These are phyloP conservation scores for Plectrocnemia conspersa DNA, from an alignment of 1,140 invertebrate genomes.

Conservation along the genomic window DNA sequence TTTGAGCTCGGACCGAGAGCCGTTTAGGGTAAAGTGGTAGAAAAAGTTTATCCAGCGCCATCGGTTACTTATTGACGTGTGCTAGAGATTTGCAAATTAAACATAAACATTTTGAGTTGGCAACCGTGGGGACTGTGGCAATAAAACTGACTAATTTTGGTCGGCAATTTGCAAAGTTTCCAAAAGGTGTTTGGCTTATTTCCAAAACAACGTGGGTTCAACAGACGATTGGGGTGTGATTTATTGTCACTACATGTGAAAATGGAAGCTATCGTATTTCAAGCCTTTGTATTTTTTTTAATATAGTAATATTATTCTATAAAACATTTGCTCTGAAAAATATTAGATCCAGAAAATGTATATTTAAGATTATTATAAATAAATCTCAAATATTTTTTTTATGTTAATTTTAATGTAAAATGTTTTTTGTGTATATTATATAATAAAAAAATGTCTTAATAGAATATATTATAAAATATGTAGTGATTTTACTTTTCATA, in stretches of 20 bases:
- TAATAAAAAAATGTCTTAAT: neutral
- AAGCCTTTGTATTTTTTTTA: no score
- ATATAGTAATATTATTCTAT: no score
- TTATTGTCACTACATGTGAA: slow-evolving; percentile 14
- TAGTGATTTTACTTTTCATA: neutral
- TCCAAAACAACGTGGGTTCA: slow-evolving; percentile 21
- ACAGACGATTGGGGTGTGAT: slow-evolving; percentile 9
- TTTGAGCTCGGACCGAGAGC: slow-evolving; percentile 1
- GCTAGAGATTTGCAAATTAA: slow-evolving; percentile 5
- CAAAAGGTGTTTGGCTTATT: slow-evolving; percentile 26
- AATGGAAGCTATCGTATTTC: no score
- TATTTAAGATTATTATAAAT: neutral
- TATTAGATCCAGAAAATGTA: neutral
- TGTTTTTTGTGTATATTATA: neutral
- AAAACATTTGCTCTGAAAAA: no score
- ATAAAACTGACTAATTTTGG: slow-evolving; percentile 31
- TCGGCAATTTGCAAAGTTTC: slow-evolving; percentile 30
- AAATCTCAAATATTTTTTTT: neutral
- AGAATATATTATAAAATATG: neutral
- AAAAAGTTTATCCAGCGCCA: slow-evolving; percentile 8
- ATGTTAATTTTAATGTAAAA: neutral
- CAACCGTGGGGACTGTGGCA: slow-evolving; percentile 1
- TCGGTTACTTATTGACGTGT: slow-evolving; percentile 10
- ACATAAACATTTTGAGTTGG: neutral
- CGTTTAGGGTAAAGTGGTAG: slow-evolving; percentile 10